Conservation (phyloP, 2,113 vertebrate species). For the Dolichotis patagonum region DNA sequence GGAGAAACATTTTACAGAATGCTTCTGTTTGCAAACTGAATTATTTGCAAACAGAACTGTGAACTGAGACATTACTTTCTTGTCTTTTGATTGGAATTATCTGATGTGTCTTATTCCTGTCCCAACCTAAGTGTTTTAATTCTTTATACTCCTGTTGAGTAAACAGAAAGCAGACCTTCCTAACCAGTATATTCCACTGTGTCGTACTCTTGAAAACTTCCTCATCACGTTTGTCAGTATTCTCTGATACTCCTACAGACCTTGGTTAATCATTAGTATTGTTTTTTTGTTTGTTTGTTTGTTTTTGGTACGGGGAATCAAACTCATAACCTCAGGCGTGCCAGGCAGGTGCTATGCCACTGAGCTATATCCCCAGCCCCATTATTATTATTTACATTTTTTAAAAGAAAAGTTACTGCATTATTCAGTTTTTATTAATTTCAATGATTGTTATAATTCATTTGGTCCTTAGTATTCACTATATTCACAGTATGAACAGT, state of each 20-base stretch:
- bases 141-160: slow-evolving; percentile 39
- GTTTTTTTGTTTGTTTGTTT: no score
- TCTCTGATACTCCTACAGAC: neutral
- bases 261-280: slow-evolving; percentile 39
- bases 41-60: neutral
- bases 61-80: neutral
- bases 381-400: slow-evolving; percentile 8
- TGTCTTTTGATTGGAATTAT: slow-evolving; percentile 17
- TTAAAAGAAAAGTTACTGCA: slow-evolving; percentile 60
- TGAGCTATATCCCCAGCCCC: no score
- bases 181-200: neutral
- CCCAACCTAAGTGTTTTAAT: slow-evolving; percentile 32
- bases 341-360: no score
- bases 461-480: slow-evolving; percentile 51
- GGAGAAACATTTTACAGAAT: neutral
- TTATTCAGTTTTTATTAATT: slow-evolving; percentile 68
- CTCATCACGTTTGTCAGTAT: neutral
- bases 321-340: no score
- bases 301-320: no score
- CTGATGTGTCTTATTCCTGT: slow-evolving; percentile 28
- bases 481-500: slow-evolving; percentile 53
- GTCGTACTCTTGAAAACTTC: slow-evolving; percentile 41
- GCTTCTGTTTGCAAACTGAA: neutral
- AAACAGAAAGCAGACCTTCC: slow-evolving; percentile 10
- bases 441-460: slow-evolving; percentile 67